Conservation (phyloP, 2,888 invertebrate species). For the Acanthacorydalis orientalis region DNA sequence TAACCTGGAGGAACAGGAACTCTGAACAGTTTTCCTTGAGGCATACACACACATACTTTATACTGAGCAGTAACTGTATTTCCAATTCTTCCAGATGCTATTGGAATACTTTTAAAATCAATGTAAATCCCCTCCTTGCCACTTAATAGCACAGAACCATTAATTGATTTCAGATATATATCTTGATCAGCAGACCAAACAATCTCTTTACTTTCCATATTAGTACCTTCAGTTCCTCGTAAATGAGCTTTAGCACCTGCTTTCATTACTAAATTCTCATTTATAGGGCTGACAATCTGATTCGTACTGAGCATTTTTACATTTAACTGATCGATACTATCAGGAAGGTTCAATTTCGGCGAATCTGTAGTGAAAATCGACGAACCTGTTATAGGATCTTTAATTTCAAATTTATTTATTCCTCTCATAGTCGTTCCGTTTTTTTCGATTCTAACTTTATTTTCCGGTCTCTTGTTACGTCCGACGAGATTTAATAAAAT, state of each 20-base stretch:
- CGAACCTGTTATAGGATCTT: conserved; percentile 40
- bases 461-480: conserved; percentile 24
- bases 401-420: conserved; percentile 49
- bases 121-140: conserved; percentile 54
- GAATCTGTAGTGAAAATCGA: conserved; percentile 59
- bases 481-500: conserved; percentile 20
- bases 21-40: conserved; percentile 66
- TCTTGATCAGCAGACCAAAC: conserved; percentile 65
- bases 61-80: conserved; percentile 40
- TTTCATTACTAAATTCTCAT: conserved; percentile 45
- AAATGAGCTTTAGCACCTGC: conserved; percentile 51
- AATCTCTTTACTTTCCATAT: conserved; percentile 52
- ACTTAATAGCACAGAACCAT: conserved; percentile 54
- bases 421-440: conserved; percentile 53
- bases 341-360: conserved; percentile 53
- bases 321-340: conserved; percentile 43
- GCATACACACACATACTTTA: conserved; percentile 83
- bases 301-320: conserved; percentile 52
- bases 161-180: conserved; percentile 55
- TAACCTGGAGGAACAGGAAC: conserved; percentile 49
- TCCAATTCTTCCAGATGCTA: conserved; percentile 32
- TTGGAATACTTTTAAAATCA: conserved; percentile 53
- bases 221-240: conserved; percentile 65
- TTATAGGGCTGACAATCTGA: conserved; percentile 55
- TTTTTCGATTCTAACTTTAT: conserved; percentile 37